phyloP scores from a whole-genome alignment of 1,140 invertebrate genomes.

The Aphaenogaster floridana region DNA sequence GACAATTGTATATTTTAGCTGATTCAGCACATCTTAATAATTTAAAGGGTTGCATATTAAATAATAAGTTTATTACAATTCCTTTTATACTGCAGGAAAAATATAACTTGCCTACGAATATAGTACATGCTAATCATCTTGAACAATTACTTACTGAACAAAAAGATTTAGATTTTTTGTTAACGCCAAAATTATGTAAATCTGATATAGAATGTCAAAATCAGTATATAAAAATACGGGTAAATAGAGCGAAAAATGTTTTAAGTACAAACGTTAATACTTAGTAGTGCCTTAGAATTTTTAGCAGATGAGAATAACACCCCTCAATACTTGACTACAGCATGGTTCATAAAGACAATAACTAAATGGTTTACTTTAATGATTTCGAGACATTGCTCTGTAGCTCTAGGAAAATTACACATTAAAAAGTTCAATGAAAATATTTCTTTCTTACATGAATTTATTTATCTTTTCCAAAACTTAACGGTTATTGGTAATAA shows the following conservation, averaged over 20 bases:
- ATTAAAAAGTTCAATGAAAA: not conserved
- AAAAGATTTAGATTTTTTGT: conserved; percentile 7
- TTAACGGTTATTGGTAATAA: not conserved
- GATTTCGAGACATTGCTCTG: not conserved
- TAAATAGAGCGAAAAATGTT: conserved; percentile 11
- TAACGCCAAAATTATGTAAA: conserved; percentile 1
- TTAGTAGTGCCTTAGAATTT: conserved; percentile 9
- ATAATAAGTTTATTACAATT: conserved; percentile 18
- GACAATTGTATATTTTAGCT: conserved; percentile 15
- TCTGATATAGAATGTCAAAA: not conserved
- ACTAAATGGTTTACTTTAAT: conserved; percentile 3
- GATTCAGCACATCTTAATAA: conserved; percentile 2
- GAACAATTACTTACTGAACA: not conserved
- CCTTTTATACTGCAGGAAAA: not conserved
- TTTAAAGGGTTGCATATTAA: not conserved
- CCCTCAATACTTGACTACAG: not conserved
- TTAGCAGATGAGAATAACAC: not conserved
- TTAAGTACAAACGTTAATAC: conserved; percentile 8
- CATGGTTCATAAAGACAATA: not conserved
- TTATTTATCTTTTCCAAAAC: not conserved
- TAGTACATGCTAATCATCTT: not conserved
- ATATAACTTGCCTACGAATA: conserved; percentile 12
- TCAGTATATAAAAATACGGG: not conserved
- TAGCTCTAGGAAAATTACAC: conserved; percentile 1
- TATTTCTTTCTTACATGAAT: not conserved